Evolutionary conservation across 2,888 invertebrate genomes (phyloP), one percentile per base, ranked within the genome.

Genomic region (Tipula helvola): DNA sequence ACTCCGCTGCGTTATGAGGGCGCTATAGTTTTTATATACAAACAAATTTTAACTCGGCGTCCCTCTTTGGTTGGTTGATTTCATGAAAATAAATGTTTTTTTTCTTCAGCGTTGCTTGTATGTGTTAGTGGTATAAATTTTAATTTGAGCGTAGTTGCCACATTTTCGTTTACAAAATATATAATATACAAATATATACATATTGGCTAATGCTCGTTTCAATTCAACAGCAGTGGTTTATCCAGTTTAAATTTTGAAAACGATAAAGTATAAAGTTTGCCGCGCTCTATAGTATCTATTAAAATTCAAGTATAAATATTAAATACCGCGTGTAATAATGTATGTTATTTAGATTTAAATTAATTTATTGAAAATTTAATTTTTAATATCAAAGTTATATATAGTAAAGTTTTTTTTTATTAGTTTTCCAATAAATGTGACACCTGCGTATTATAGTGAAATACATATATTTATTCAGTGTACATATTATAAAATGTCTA

Each of bases 1-100:
- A 84, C 85, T 87, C 92, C 92, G 92, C 92, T 92, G 93, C 92
- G 93, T 92, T 93, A 92, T 92, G 93, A 90, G 92, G 93, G 93
- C 93, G 92, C 93, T 83, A 52, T 91, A 89, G 91, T 90, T 92
- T 86, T 57, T 57, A 52, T 52, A 52, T 86, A 86, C 52, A 57
- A 36, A 42, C 85, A 42, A 39, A 12, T 85, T 39, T 85, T 86
- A 39, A 52, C 57, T 86, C 36, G 86, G 86, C 86, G 86, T 86
- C 86, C 86, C 85, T 85, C 41, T 85, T 91, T 90, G 92, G 91
- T 92, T 92, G 92, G 92, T 92, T 92, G 92, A 92, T 92, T 92
- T 92, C 92, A 93, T 92, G 92, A 92, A 90, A 47, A 90, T 91
- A 84, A 84, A 41, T 41, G 84, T 5, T 84, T 39, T 84, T n/a